Conservation (phyloP, 2,113 vertebrate genomes). For the Murina feae region DNA sequence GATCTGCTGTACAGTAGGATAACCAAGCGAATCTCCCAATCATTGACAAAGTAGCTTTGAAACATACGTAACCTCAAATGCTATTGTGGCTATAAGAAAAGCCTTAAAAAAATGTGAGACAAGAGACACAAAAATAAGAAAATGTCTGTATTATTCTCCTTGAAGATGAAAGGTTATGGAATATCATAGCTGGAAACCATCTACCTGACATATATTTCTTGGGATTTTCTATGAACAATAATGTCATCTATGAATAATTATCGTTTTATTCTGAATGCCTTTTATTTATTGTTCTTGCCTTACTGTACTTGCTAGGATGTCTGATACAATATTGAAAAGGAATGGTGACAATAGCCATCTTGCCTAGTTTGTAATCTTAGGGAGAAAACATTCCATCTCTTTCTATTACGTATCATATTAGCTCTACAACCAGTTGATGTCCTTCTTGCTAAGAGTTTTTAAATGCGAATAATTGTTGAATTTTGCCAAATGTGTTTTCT, state of each 20-base stretch:
- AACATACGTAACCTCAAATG: background rate
- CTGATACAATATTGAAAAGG: background rate
- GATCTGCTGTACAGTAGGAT: background rate
- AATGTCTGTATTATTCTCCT: background rate
- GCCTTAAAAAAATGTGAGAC: background rate
- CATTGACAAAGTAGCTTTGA: background rate
- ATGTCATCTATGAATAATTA: background rate
- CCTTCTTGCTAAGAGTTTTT: background rate
- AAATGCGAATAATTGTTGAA: background rate
- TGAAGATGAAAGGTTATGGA: background rate
- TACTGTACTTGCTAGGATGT: background rate
- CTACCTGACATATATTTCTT: background rate
- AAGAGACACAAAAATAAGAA: background rate
- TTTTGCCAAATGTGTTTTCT: background rate
- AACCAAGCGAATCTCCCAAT: background rate
- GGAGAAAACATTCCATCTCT: background rate
- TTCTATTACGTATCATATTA: background rate
- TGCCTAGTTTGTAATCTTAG: background rate
- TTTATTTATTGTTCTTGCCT: constrained; percentile 21
- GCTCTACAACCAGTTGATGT: background rate
- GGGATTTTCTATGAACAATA: background rate
- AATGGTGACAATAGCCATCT: background rate
- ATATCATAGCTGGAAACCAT: background rate
- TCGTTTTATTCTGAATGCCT: background rate
- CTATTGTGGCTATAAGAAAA: background rate